These are phyloP conservation scores for Blera fallax DNA, from an alignment of 2,888 invertebrate species.

Conservation along the genomic window DNA sequence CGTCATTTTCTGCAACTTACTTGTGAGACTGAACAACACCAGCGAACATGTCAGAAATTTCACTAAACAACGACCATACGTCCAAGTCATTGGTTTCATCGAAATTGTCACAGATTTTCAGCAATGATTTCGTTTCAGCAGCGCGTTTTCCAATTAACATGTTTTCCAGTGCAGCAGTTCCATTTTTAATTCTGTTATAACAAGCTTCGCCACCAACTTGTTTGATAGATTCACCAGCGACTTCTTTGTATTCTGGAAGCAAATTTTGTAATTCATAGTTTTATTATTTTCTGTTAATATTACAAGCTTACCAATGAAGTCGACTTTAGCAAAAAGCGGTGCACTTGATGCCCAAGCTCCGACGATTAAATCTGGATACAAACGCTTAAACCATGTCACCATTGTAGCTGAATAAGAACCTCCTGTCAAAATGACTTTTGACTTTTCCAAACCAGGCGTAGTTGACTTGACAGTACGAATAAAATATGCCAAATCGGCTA, in stretches of 20 bases:
- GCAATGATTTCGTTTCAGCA: slow-evolving; percentile 76
- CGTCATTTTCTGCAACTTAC: slow-evolving; percentile 70
- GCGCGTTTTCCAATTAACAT: slow-evolving; percentile 76
- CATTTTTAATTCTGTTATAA: slow-evolving; percentile 78
- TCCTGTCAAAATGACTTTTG: slow-evolving; percentile 84
- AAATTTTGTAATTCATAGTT: background rate
- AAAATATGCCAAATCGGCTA: slow-evolving; percentile 87
- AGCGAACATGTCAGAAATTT: slow-evolving; percentile 79
- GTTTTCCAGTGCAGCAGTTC: slow-evolving; percentile 77
- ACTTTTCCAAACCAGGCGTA: slow-evolving; percentile 78
- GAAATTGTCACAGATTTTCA: slow-evolving; percentile 79
- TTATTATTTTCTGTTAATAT: no score
- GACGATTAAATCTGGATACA: slow-evolving; percentile 85
- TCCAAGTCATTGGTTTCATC: slow-evolving; percentile 78
- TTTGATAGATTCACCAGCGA: slow-evolving; percentile 78
- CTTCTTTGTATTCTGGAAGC: slow-evolving; percentile 79
- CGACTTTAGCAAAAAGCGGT: slow-evolving; percentile 85
- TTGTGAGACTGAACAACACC: slow-evolving; percentile 78
- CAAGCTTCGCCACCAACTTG: slow-evolving; percentile 78
- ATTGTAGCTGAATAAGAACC: slow-evolving; percentile 87
- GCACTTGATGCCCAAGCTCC: slow-evolving; percentile 87
- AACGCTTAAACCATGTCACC: slow-evolving; percentile 86
- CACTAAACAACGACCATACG: slow-evolving; percentile 78
- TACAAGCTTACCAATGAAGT: slow-evolving; percentile 82
- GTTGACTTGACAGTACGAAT: slow-evolving; percentile 82